Percentiles rank a stretch among this genome's conserved stretches.
phyloP scores from a whole-genome alignment of 64 coral and sea anemone species.

The Trachythela sp. region DNA sequence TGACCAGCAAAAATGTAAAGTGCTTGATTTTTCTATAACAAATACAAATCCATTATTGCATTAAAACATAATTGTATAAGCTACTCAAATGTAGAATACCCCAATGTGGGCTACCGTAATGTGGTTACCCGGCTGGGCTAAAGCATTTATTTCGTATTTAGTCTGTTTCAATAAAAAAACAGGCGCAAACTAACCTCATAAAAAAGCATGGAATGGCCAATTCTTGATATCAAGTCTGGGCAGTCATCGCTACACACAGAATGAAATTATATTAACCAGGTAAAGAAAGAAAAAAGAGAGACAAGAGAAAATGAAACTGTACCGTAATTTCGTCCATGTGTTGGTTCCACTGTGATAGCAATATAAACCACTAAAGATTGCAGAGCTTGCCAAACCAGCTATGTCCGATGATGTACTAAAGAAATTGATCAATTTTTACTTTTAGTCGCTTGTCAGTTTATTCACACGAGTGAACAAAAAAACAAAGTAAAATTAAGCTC shows the following conservation, averaged over 20 bases:
- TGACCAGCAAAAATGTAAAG: slow-evolving; percentile 98
- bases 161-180: no score
- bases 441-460: background rate
- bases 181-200: slow-evolving; percentile 58
- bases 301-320: background rate
- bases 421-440: background rate
- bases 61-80: slow-evolving; percentile 27
- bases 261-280: background rate
- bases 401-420: background rate
- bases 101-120: no score
- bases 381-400: slow-evolving; percentile 44
- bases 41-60: background rate
- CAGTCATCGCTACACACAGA: slow-evolving; percentile 57
- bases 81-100: no score
- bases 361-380: slow-evolving; percentile 79
- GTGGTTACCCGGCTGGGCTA: no score
- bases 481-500: background rate
- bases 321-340: slow-evolving; percentile 90
- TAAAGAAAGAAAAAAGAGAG: background rate
- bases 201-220: slow-evolving; percentile 94
- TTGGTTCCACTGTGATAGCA: slow-evolving; percentile 81
- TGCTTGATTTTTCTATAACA: slow-evolving; percentile 69
- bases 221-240: slow-evolving; percentile 73
- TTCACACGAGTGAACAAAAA: background rate
- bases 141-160: no score